Base-by-base conservation (phyloP, 2,113 vertebrate genomes). In the Ammodytes marinus region DNA sequence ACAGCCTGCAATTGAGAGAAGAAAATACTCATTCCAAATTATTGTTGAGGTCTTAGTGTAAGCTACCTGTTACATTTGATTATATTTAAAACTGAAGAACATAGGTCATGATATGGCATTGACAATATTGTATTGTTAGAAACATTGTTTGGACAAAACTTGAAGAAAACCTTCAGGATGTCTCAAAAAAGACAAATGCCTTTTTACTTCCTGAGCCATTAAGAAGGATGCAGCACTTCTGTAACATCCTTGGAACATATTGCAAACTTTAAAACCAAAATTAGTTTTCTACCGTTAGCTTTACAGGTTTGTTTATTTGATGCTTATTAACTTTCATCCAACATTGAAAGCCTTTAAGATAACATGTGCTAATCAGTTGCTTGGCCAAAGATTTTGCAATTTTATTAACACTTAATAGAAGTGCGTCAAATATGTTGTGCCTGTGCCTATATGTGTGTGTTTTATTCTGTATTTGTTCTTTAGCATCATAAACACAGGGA, bases 301-400 rank as follows among this genome's bases (percentile, higher is more conserved):
- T 57, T 19, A 57, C 39, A 42, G 61, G 50, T 12, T 59, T 43
- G 12, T 54, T 83, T 8, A 68, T 80, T 65, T 70, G 49, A 64
- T 72, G 74, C 79, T 78, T 79, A 83, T 82, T 91, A 86, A 86
- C 72, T 61, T 65, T 77, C 80, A 57, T 87, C 54, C 46, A 49
- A 75, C 58, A 70, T 76, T 63, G 57, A 77, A 61, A 8, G 67
- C 72, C 75, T 85, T 72, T 65, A 67, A 71, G 19, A 63, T 47
- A 47, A 60, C 46, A 19, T 58, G 55, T 72, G 45, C 11, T 35
- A 7, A 84, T 52, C 61, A 79, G 70, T 69, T 40, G 74, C 68
- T 89, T 87, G 65, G 43, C 82, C 37, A 7, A 49, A 67, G 54
- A 37, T 11, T 85, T 50, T 75, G 43, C 4, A 37, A 43, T 85